phyloP scores from a whole-genome alignment of 1,140 invertebrate genomes.

The Cheumatopsyche charites region DNA sequence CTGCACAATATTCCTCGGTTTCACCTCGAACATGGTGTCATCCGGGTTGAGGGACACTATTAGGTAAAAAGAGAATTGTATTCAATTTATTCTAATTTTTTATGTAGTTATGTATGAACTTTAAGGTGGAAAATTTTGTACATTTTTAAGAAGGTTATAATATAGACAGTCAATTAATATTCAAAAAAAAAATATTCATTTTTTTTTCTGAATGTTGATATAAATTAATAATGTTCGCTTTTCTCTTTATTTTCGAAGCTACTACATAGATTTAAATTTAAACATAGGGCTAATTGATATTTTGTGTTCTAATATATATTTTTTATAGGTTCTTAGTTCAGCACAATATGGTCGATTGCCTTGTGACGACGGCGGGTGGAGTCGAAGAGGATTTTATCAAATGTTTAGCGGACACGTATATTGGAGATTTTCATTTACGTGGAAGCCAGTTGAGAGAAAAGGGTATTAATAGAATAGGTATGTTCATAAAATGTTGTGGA shows the following conservation, averaged over 20 bases:
- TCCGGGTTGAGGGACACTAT: slow-evolving; percentile 93
- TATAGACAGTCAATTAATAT: too few species aligned
- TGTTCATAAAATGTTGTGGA: too few species aligned
- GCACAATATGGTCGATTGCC: slow-evolving; percentile 79
- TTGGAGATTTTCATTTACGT: slow-evolving; percentile 88
- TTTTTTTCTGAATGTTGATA: neutral
- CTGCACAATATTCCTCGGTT: slow-evolving; percentile 98
- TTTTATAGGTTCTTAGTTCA: slow-evolving; percentile 53
- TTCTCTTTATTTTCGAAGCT: too few species aligned
- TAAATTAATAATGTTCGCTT: neutral
- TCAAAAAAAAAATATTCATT: too few species aligned
- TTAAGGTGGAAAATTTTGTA: too few species aligned
- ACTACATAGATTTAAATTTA: too few species aligned
- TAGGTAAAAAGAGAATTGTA: too few species aligned
- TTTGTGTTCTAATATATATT: slow-evolving; percentile 6
- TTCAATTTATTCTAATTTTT: too few species aligned
- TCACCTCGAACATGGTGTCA: slow-evolving; percentile 97
- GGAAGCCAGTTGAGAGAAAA: slow-evolving; percentile 79
- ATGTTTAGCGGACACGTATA: slow-evolving; percentile 92
- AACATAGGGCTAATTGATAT: too few species aligned
- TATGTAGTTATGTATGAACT: neutral
- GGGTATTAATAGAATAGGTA: slow-evolving; percentile 93
- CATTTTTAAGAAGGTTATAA: too few species aligned
- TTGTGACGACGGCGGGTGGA: slow-evolving; percentile 97
- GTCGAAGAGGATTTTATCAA: slow-evolving; percentile 99